Evolutionary conservation across 2,113 vertebrate genomes (phyloP), one percentile per base, ranked within the genome.

Genomic region (Calonectris borealis): DNA sequence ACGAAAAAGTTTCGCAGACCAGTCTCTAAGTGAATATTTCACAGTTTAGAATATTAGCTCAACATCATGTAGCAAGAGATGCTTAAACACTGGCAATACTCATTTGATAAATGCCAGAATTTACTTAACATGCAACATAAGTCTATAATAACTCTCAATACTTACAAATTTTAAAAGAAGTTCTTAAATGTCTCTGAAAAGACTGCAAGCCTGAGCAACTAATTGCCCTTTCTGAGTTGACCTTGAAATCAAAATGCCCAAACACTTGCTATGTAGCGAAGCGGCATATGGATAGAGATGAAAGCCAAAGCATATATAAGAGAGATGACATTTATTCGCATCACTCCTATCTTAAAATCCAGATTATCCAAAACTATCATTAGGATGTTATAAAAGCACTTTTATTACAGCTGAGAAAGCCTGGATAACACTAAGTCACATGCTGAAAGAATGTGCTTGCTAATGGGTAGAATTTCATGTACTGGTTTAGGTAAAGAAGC

Each of bases 221-320:
- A 58, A 51, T 16, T 68, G 76, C 57, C 65, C 90, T 65, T 70
- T 80, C 83, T 14, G 38, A 75, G 38, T 1, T 80, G 81, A 96
- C 84, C 94, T 96, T 96, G 85, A 95, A 94, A 95, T 55, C 29
- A 81, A 95, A 96, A 94, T 72, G 75, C 80, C 57, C 91, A 87
- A 95, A 77, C 78, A 85, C 24, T 82, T 93, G 86, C 79, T 91
- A 85, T 12, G 22, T 32, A 42, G 62, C 44, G 55, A 95, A 88
- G 42, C 55, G 71, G 55, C 89, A 93, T 29, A 84, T 92, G 88
- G 89, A 95, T 10, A 93, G 10, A 94, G 83, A 97, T 52, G 94
- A 97, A 96, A 98, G 92, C 80, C 83, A 94, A 42, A 96, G 65
- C 24, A 68, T 69, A 75, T 54, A 95, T 91, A 81, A 92, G 90